Percentiles rank a stretch among this genome's conserved stretches.
Evolutionary conservation across 2,888 invertebrate genomes (phyloP).

Genomic region (Apamea crenata): DNA sequence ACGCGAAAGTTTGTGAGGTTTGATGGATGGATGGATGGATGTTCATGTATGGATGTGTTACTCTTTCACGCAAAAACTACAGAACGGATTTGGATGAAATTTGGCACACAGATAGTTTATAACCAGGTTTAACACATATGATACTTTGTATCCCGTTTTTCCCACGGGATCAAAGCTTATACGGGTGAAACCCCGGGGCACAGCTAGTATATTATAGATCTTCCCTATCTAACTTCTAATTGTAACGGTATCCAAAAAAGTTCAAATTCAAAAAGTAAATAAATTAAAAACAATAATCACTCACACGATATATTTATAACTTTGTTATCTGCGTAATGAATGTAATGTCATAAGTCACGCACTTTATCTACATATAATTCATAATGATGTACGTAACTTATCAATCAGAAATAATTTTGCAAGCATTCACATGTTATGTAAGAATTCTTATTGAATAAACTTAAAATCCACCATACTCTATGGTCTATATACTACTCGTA

Average conservation of each 20-base stretch:
- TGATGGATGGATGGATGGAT: too few species aligned
- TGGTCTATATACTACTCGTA: too few species aligned
- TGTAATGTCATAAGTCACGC: conserved; percentile 25
- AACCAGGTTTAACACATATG: too few species aligned
- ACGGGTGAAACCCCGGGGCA: too few species aligned
- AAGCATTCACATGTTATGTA: conserved; percentile 25
- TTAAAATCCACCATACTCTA: too few species aligned
- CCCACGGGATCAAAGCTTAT: too few species aligned
- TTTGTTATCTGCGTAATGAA: conserved; percentile 10
- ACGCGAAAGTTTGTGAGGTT: too few species aligned
- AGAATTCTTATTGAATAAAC: conserved; percentile 1
- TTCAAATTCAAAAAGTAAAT: background rate
- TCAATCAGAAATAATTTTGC: conserved; percentile 23
- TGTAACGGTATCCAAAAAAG: background rate
- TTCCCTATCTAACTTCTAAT: background rate
- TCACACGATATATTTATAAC: background rate
- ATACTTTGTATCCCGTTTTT: too few species aligned
- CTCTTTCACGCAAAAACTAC: too few species aligned
- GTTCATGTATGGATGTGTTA: too few species aligned
- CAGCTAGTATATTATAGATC: background rate
- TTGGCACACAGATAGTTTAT: too few species aligned
- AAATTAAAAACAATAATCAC: background rate
- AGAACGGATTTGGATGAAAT: too few species aligned
- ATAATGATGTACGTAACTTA: conserved; percentile 4
- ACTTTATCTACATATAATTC: conserved; percentile 27